Percentiles rank a stretch among this genome's conserved stretches.
Conservation (phyloP, 2,797 vertebrate species). For the Nothura maculosa region DNA sequence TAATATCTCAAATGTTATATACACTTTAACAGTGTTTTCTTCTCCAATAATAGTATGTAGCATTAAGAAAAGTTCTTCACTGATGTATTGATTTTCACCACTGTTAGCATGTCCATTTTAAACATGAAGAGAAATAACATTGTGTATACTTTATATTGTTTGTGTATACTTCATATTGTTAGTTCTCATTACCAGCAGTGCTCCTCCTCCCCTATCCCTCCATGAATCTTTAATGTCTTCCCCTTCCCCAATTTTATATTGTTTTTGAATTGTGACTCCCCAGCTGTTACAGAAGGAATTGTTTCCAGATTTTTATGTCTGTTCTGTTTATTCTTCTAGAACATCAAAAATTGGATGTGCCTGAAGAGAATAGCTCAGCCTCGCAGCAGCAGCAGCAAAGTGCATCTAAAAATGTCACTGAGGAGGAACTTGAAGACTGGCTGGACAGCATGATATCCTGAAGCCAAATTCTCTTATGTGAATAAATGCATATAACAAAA, state of each 20-base stretch:
- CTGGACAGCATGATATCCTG: conserved; percentile 94
- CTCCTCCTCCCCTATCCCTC: neutral
- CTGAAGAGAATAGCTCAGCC: conserved; percentile 51
- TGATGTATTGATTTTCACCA: neutral
- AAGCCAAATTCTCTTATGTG: neutral
- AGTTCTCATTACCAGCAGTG: neutral
- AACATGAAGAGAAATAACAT: neutral
- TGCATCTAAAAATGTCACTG: conserved; percentile 72
- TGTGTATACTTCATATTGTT: neutral
- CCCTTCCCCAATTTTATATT: neutral
- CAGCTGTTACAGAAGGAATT: neutral
- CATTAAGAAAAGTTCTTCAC: neutral
- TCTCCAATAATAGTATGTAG: neutral
- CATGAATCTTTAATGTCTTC: neutral
- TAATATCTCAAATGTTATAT: neutral
- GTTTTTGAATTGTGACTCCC: neutral
- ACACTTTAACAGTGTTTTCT: neutral
- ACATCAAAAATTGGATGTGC: neutral
- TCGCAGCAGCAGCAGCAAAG: conserved; percentile 8
- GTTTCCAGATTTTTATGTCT: neutral
- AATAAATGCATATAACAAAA: conserved; percentile 5
- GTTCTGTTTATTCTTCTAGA: conserved; percentile 60
- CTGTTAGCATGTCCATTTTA: neutral
- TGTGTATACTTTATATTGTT: neutral
- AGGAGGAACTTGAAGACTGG: conserved; percentile 95